Conservation (phyloP, 2,797 vertebrate genomes). For the Acrocephalus scirpaceus region DNA sequence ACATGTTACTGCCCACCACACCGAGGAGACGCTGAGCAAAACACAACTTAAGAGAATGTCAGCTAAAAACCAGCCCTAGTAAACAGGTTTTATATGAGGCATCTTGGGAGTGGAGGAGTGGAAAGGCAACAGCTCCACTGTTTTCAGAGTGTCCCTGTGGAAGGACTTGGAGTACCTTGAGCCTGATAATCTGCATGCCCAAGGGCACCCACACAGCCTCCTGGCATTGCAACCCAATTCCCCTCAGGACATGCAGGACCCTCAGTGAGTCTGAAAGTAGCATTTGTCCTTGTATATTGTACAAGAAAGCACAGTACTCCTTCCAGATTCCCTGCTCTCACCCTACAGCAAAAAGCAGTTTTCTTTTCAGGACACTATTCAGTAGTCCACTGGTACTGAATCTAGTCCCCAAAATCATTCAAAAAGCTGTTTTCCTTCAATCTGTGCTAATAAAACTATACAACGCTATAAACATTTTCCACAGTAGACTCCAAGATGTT, state of each 20-base stretch:
- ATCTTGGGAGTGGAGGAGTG: background rate
- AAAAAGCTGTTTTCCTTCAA: constrained; percentile 70
- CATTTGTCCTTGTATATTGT: background rate
- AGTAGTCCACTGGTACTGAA: constrained; percentile 27
- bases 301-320: background rate
- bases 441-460: constrained; percentile 77
- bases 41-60: background rate
- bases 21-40: rapidly evolving
- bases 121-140: background rate
- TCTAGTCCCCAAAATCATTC: constrained; percentile 40
- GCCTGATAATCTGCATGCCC: background rate
- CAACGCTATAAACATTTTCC: constrained; percentile 77
- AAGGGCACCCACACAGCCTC: background rate
- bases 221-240: background rate
- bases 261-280: background rate
- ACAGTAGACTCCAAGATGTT: constrained; percentile 72
- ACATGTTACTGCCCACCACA: no score
- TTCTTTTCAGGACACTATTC: constrained; percentile 32
- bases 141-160: background rate
- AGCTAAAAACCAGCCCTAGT: background rate
- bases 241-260: background rate
- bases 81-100: background rate
- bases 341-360: background rate
- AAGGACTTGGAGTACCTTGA: background rate
- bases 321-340: background rate